Conservation (phyloP, 2,797 vertebrate genomes). For the Limosa lapponica region DNA sequence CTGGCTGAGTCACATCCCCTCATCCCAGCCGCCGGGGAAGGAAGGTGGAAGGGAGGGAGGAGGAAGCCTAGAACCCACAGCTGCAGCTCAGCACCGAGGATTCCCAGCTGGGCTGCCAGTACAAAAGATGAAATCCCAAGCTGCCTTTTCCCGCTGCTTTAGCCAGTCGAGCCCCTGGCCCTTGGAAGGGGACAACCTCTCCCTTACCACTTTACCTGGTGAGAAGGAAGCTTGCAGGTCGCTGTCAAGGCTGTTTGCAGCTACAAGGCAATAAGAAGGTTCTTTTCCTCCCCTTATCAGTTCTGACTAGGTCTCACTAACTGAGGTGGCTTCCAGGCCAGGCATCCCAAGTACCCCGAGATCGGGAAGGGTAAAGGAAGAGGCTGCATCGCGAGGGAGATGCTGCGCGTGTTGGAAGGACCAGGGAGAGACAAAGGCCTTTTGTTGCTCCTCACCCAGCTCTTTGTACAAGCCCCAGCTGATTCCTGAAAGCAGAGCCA, state of each 20-base stretch:
- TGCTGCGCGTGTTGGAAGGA: neutral
- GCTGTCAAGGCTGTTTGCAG: neutral
- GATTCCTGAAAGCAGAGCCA: constrained; percentile 95
- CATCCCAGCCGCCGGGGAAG: neutral
- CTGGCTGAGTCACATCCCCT: neutral
- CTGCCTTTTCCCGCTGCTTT: neutral
- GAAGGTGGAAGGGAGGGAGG: neutral
- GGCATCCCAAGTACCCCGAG: neutral
- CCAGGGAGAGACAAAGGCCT: neutral
- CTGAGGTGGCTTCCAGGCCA: neutral
- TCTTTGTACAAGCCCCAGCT: constrained; percentile 95
- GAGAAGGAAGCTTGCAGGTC: neutral
- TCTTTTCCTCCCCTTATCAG: neutral
- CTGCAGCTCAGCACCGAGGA: neutral
- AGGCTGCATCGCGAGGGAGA: neutral
- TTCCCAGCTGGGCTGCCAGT: neutral
- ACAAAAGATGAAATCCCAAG: neutral
- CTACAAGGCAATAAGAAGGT: neutral
- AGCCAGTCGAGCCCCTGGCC: neutral
- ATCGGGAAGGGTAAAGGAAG: neutral
- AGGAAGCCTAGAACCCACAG: neutral
- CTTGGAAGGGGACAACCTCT: neutral
- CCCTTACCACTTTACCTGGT: neutral
- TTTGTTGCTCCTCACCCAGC: constrained; percentile 80
- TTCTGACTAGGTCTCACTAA: neutral